phyloP scores from a whole-genome alignment of 2,113 vertebrate species.

The Anas platyrhynchos region DNA sequence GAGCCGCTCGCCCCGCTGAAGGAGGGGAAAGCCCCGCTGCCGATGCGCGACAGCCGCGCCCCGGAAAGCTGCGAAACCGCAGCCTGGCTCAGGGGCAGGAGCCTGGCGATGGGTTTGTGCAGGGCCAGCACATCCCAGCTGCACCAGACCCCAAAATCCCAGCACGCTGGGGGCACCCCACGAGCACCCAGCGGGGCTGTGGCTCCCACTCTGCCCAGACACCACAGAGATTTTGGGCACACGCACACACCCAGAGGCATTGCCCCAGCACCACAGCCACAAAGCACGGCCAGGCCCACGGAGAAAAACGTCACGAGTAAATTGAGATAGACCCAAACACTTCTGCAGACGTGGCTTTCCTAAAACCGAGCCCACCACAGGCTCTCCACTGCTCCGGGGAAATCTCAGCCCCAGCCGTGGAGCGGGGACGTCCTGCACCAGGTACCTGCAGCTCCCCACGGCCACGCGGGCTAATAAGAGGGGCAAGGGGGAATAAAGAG shows the following conservation, averaged over 20 bases:
- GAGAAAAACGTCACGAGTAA: fast-evolving
- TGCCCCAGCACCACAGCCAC: background rate
- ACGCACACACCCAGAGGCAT: background rate
- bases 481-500: background rate
- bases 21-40: background rate
- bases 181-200: no score
- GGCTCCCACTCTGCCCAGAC: background rate
- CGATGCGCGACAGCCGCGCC: background rate
- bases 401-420: background rate
- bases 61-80: background rate
- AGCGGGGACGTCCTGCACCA: no score
- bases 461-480: fast-evolving
- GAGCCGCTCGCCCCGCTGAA: background rate
- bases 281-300: background rate
- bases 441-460: fast-evolving
- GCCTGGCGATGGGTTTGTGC: fast-evolving
- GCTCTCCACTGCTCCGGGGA: background rate
- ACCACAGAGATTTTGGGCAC: background rate
- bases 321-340: fast-evolving
- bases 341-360: background rate
- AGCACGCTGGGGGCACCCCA: fast-evolving
- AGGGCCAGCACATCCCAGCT: fast-evolving
- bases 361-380: background rate
- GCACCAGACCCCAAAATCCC: background rate
- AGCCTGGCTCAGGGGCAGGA: background rate